Percentiles rank a stretch among this genome's conserved stretches.
Conservation (phyloP, 2,797 vertebrate species). For the Scolopax rusticola region DNA sequence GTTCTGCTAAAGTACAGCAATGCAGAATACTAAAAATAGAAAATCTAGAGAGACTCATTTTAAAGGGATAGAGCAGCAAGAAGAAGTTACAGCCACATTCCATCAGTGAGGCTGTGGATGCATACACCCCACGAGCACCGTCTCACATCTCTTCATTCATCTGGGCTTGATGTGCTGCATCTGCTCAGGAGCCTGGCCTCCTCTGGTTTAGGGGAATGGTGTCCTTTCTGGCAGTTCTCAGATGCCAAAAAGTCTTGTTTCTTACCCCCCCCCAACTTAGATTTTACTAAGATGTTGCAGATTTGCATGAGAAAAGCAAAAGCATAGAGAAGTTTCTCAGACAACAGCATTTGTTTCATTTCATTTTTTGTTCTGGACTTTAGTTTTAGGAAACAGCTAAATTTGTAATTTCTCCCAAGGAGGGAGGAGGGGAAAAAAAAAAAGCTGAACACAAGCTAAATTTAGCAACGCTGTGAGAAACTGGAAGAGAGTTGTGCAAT, state of each 20-base stretch:
- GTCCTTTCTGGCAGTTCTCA: background rate
- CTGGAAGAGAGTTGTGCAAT: background rate
- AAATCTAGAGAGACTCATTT: background rate
- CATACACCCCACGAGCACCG: accelerated
- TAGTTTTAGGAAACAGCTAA: background rate
- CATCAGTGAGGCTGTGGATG: accelerated
- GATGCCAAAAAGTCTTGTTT: background rate
- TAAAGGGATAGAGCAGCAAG: background rate
- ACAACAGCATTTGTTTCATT: background rate
- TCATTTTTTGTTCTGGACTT: background rate
- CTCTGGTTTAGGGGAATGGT: background rate
- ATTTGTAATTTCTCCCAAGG: background rate
- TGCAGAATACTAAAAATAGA: background rate
- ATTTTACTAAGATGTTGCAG: background rate
- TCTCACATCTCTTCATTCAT: accelerated
- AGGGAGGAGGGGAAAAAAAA: background rate
- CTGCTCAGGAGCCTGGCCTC: background rate
- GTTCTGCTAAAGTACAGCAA: background rate
- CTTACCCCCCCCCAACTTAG: accelerated
- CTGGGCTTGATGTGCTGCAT: background rate
- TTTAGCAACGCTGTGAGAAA: background rate
- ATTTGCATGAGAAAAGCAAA: background rate
- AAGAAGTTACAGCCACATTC: accelerated
- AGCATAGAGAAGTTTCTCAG: background rate
- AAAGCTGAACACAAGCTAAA: background rate